phyloP scores from a whole-genome alignment of 2,888 invertebrate species.

The Abrostola tripartita region DNA sequence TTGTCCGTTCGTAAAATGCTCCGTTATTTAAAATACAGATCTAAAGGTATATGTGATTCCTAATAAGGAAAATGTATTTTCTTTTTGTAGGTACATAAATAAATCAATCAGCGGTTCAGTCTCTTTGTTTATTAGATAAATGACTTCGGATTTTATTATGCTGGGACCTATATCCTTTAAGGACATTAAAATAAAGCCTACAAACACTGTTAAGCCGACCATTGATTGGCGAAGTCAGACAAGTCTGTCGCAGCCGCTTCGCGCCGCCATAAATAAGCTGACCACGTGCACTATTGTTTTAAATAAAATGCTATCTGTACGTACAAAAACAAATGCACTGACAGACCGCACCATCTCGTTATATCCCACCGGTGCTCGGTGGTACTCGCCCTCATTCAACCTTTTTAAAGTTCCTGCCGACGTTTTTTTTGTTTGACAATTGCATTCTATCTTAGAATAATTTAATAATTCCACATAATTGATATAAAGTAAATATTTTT shows the following conservation, averaged over 20 bases:
- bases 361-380: slow-evolving; percentile 40
- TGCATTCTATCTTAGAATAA: too few relatives aligned
- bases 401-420: slow-evolving; percentile 14
- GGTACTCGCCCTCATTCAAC: slow-evolving; percentile 53
- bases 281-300: slow-evolving; percentile 80
- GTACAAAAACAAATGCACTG: slow-evolving; percentile 64
- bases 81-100: slow-evolving; percentile 34
- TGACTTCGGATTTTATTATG: slow-evolving; percentile 28
- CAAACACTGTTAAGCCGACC: slow-evolving; percentile 38
- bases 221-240: slow-evolving; percentile 69
- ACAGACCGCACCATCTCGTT: slow-evolving; percentile 67
- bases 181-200: slow-evolving; percentile 40
- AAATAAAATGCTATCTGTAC: slow-evolving; percentile 70
- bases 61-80: slow-evolving; percentile 26
- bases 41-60: background rate
- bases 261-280: slow-evolving; percentile 62
- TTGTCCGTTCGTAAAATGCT: background rate
- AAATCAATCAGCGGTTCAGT: slow-evolving; percentile 33
- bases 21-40: background rate
- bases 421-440: too few relatives aligned
- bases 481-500: too few relatives aligned
- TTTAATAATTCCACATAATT: too few relatives aligned
- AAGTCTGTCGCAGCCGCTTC: slow-evolving; percentile 58
- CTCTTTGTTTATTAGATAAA: slow-evolving; percentile 31
- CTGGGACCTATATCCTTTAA: slow-evolving; percentile 24